phyloP scores from a whole-genome alignment of 2,888 invertebrate genomes.

The Protonemura montana region DNA sequence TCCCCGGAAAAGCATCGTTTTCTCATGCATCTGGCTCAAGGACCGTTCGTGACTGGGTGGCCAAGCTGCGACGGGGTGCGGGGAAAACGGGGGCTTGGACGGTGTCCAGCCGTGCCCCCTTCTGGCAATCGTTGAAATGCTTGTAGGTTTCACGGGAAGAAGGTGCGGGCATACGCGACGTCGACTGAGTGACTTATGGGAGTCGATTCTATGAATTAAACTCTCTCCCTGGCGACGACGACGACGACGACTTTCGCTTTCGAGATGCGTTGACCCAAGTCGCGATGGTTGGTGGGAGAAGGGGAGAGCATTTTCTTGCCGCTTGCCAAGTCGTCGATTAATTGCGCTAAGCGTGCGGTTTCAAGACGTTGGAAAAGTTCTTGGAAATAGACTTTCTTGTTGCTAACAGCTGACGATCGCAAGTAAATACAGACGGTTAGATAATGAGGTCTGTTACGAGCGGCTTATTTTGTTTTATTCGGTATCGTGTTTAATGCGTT shows the following conservation, averaged over 20 bases:
- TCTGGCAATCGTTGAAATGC: not conserved
- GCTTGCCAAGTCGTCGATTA: not conserved
- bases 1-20: not conserved
- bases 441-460: not conserved
- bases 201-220: constrained; percentile 12
- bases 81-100: not conserved
- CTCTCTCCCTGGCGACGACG: not conserved
- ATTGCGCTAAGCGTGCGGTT: not conserved
- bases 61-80: not conserved
- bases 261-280: not conserved
- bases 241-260: not conserved
- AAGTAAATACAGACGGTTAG: not conserved
- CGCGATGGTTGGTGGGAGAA: not conserved
- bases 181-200: not conserved
- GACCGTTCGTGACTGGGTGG: not conserved
- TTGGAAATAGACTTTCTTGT: not conserved
- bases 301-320: not conserved
- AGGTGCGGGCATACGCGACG: not conserved
- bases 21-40: constrained; percentile 7
- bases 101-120: not conserved
- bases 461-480: not conserved
- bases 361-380: not conserved
- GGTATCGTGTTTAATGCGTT: not conserved
- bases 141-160: not conserved
- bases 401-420: not conserved